phyloP scores from a whole-genome alignment of 2,113 vertebrate genomes.

The Platichthys stellatus region DNA sequence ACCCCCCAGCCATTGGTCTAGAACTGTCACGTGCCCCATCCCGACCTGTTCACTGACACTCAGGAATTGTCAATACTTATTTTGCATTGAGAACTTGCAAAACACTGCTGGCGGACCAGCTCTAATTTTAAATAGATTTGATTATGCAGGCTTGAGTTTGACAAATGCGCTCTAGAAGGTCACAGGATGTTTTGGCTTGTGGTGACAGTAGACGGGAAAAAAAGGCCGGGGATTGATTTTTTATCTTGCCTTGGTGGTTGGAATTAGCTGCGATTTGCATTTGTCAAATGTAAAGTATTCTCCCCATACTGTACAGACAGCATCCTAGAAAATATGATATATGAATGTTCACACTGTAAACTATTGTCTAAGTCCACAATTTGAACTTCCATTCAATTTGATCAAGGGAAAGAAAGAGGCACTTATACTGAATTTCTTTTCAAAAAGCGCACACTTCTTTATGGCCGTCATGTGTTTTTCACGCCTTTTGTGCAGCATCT shows the following conservation, averaged over 20 bases:
- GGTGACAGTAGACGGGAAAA: neutral
- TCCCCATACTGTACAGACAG: constrained; percentile 5
- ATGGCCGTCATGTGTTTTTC: constrained; percentile 64
- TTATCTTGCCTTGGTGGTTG: constrained; percentile 20
- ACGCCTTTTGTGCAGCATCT: constrained; percentile 66
- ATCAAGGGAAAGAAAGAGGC: constrained; percentile 38
- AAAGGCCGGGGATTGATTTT: constrained; percentile 13
- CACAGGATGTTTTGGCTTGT: constrained; percentile 4
- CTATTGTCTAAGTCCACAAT: constrained; percentile 57
- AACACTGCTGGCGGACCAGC: too few relatives aligned
- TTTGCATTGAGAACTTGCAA: too few relatives aligned
- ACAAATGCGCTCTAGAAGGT: constrained; percentile 14
- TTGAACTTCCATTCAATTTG: constrained; percentile 47
- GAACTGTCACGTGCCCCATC: too few relatives aligned
- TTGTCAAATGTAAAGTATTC: constrained; percentile 21
- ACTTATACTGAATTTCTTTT: constrained; percentile 53
- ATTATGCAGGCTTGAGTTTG: too few relatives aligned
- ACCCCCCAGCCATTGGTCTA: too few relatives aligned
- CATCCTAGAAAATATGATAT: constrained; percentile 16
- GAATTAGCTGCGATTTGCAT: constrained; percentile 29
- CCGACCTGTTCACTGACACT: too few relatives aligned
- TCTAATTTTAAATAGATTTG: too few relatives aligned
- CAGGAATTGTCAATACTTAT: too few relatives aligned
- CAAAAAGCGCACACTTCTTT: constrained; percentile 52
- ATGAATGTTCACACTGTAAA: constrained; percentile 33